Percentiles rank a stretch among this genome's conserved stretches.
Conservation (phyloP, 2,113 vertebrate genomes). For the Alouatta palliata region DNA sequence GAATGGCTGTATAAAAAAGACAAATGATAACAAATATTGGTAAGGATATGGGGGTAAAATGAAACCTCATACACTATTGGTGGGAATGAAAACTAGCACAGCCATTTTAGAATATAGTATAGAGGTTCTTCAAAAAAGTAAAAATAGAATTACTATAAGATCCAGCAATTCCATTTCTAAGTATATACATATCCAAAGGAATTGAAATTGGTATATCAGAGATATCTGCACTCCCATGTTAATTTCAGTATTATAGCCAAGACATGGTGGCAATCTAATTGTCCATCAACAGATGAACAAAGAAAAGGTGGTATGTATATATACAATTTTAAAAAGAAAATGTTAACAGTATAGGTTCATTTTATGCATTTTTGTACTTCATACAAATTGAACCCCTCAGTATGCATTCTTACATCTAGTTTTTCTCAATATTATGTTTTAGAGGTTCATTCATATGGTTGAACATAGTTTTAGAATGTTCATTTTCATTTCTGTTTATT, state of each 20-base stretch:
- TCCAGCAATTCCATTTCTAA: background rate
- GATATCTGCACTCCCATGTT: background rate
- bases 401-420: background rate
- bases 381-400: background rate
- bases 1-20: background rate
- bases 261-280: background rate
- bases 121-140: background rate
- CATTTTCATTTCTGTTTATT: constrained; percentile 33
- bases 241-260: background rate
- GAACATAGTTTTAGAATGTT: constrained; percentile 20
- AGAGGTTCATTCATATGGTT: background rate
- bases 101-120: background rate
- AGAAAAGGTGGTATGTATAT: background rate
- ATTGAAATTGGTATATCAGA: background rate
- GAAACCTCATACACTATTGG: background rate
- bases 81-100: background rate
- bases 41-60: background rate
- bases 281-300: background rate
- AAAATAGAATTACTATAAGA: background rate
- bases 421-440: constrained; percentile 31
- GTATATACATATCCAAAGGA: background rate
- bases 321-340: background rate
- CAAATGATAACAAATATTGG: background rate
- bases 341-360: background rate
- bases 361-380: constrained; percentile 11